phyloP scores from a whole-genome alignment of 2,113 vertebrate genomes.

The Leptocoma aspasia region DNA sequence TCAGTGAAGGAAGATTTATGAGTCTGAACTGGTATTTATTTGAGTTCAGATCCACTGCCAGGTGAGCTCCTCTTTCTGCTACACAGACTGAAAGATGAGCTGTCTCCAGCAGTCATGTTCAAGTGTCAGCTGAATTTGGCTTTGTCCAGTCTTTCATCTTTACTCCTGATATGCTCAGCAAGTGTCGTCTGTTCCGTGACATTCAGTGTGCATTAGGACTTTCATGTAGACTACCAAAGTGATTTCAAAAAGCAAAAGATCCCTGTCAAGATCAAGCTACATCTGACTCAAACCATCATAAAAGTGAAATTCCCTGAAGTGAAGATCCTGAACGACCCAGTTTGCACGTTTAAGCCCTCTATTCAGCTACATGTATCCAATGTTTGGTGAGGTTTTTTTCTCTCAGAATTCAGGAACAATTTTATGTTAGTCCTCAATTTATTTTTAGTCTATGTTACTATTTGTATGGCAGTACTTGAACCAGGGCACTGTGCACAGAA shows the following conservation, averaged over 20 bases:
- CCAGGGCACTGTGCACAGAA: not conserved
- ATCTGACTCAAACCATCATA: not conserved
- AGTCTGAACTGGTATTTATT: not conserved
- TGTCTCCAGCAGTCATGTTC: not conserved
- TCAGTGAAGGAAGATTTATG: not conserved
- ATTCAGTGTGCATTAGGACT: not conserved
- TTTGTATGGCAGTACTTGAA: not conserved
- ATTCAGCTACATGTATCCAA: not conserved
- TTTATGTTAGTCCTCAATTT: not conserved
- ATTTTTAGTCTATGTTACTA: not conserved
- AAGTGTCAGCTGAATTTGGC: not conserved
- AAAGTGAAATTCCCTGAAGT: not conserved
- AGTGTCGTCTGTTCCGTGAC: not conserved
- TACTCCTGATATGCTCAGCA: not conserved
- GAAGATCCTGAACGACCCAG: not conserved
- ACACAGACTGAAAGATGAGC: not conserved
- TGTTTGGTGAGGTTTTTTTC: accelerated
- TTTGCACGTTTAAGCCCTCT: not conserved
- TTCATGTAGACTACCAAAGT: not conserved
- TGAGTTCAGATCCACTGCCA: not conserved
- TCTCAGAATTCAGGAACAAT: not conserved
- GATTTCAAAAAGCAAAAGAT: not conserved
- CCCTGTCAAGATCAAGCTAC: not conserved
- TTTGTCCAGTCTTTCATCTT: not conserved
- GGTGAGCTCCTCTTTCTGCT: not conserved